Conservation (phyloP, 2,888 invertebrate genomes). For the Synanthedon formicaeformis region DNA sequence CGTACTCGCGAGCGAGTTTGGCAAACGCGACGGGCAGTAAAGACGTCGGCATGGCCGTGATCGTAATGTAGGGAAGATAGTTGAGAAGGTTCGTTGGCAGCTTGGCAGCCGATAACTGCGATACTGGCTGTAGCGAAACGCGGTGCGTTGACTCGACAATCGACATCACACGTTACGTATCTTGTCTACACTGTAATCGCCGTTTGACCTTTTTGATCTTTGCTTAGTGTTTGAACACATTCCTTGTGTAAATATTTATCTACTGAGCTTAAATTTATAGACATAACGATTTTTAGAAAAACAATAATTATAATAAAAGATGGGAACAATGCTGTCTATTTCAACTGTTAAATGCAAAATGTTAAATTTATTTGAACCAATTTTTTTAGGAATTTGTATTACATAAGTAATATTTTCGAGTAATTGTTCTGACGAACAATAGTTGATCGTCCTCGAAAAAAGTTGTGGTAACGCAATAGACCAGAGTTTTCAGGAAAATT, state of each 20-base stretch:
- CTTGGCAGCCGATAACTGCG: slow-evolving; percentile 24
- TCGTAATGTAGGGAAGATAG: slow-evolving; percentile 1
- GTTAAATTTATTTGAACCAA: too few species aligned
- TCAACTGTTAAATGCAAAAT: too few species aligned
- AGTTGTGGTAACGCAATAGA: too few species aligned
- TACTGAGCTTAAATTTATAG: too few species aligned
- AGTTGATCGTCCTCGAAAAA: too few species aligned
- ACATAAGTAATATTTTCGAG: too few species aligned
- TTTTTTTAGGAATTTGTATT: too few species aligned
- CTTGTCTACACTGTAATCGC: not conserved
- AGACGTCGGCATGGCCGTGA: slow-evolving; percentile 41
- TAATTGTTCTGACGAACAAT: too few species aligned
- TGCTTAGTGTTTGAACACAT: not conserved
- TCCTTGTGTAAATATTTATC: not conserved
- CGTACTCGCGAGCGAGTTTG: not conserved
- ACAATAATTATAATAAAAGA: too few species aligned
- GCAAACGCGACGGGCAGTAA: slow-evolving; percentile 26
- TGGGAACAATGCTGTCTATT: too few species aligned
- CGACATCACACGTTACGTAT: slow-evolving; percentile 1
- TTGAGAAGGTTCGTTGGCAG: slow-evolving; percentile 22
- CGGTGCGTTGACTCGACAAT: slow-evolving; percentile 31
- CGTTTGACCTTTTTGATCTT: slow-evolving; percentile 1
- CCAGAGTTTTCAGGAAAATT: too few species aligned
- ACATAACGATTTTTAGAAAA: too few species aligned
- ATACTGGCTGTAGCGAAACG: slow-evolving; percentile 17